These are phyloP conservation scores for Dromas ardeola DNA, from an alignment of 2,113 vertebrate species.

Conservation along the genomic window DNA sequence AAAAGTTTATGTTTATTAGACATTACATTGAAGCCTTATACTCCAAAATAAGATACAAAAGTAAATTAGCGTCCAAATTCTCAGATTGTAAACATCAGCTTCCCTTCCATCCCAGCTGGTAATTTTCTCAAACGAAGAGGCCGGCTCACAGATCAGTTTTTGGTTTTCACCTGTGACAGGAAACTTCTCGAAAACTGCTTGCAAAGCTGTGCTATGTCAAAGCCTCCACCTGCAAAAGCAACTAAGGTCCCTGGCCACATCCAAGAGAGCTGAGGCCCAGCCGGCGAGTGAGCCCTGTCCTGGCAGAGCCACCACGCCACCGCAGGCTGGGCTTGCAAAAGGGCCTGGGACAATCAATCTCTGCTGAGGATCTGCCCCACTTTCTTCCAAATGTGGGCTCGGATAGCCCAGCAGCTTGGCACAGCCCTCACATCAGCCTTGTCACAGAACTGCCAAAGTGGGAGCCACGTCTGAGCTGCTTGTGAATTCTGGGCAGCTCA, in stretches of 20 bases:
- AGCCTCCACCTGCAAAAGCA: neutral
- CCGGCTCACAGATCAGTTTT: neutral
- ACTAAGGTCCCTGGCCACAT: neutral
- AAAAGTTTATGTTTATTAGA: neutral
- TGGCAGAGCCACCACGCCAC: neutral
- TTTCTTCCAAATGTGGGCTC: neutral
- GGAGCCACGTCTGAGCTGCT: neutral
- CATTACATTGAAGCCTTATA: neutral
- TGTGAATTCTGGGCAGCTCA: neutral
- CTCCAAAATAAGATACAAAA: neutral
- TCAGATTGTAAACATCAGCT: neutral
- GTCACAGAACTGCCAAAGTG: neutral
- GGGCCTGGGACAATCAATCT: neutral
- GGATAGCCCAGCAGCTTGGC: neutral
- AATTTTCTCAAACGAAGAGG: neutral
- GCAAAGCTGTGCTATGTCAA: neutral
- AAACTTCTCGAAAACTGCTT: neutral
- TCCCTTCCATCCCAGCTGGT: neutral
- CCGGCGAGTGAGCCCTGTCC: fast-evolving
- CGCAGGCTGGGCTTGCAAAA: fast-evolving
- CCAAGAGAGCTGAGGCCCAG: fast-evolving
- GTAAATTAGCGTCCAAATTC: neutral
- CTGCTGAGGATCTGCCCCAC: neutral
- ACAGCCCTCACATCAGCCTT: neutral
- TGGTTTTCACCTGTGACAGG: neutral